phyloP scores from a whole-genome alignment of 2,888 invertebrate species.

The Abscondita cerata region DNA sequence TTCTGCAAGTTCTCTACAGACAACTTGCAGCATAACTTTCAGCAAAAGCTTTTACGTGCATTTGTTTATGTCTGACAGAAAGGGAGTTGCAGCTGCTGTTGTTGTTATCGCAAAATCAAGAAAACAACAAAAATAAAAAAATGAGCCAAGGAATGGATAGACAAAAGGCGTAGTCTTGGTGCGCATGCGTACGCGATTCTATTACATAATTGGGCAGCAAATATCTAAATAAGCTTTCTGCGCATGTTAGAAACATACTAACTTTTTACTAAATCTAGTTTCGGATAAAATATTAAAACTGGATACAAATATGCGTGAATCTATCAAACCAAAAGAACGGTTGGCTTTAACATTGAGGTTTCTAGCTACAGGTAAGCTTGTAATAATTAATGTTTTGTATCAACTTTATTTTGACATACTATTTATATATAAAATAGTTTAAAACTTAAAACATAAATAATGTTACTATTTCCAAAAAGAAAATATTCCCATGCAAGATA shows the following conservation, averaged over 20 bases:
- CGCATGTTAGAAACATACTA: neutral
- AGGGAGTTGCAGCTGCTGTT: neutral
- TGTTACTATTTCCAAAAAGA: neutral
- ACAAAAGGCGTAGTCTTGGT: too few relatives aligned
- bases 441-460: neutral
- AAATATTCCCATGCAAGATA: neutral
- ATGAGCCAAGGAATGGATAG: neutral
- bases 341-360: too few relatives aligned
- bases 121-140: neutral
- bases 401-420: neutral
- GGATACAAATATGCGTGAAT: neutral
- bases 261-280: neutral
- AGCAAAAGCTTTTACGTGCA: neutral
- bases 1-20: neutral
- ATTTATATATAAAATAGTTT: neutral
- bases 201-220: neutral
- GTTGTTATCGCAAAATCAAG: neutral
- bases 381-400: neutral
- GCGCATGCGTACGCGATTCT: neutral
- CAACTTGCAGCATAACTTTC: neutral
- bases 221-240: neutral
- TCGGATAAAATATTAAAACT: neutral
- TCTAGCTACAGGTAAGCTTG: neutral
- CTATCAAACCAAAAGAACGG: neutral
- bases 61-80: neutral